Base-by-base conservation (phyloP, 2,888 invertebrate genomes). In the Sesia bembeciformis region DNA sequence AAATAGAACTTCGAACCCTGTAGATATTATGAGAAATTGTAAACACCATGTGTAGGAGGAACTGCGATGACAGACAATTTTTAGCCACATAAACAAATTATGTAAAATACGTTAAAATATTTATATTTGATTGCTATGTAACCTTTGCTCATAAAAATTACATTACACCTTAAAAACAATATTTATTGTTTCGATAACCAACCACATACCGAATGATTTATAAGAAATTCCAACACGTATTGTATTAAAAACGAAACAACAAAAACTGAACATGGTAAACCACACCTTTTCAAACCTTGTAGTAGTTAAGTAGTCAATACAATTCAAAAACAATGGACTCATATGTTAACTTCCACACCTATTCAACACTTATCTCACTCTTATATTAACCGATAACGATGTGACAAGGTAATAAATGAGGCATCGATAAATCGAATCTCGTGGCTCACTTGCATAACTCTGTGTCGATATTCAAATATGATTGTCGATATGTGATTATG, bases 321-420 rank as follows among this genome's bases (percentile, higher is more conserved):
- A 55, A 59, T 53, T 40, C 38, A 7, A 50, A 58, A 64, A 70
- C 70, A 68, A 68, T 70, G 56, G 66, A 55, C 53, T 50, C 63
- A 68, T 74, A 66, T 64, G 65, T 70, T 69, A 66, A 61, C 60
- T 63, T 69, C 67, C 65, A 70, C 71, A 68, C 63, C 66, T 62
- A 62, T 69, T 62, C 65, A 62, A 64, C 63, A 58, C 63, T 63
- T 63, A 67, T 65, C 53, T 62, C 62, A 60, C 63, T 61, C 64
- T 65, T 64, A 60, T 62, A 56, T 54, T 55, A 56, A 53, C 56
- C 60, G 71, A 72, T 75, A 75, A 73, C 65, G 62, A 65, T 55
- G 66, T 67, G 54, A 52, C 53, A 58, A 60, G 55, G 55, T 67
- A 61, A 74, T 73, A 72, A 67, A 77, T 72, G 65, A 68, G 65